A percentile compares a stretch with the other conserved stretches of the same genome.
Conservation (phyloP, 2,797 vertebrate genomes). For the Acrossocheilus wenchowensis region DNA sequence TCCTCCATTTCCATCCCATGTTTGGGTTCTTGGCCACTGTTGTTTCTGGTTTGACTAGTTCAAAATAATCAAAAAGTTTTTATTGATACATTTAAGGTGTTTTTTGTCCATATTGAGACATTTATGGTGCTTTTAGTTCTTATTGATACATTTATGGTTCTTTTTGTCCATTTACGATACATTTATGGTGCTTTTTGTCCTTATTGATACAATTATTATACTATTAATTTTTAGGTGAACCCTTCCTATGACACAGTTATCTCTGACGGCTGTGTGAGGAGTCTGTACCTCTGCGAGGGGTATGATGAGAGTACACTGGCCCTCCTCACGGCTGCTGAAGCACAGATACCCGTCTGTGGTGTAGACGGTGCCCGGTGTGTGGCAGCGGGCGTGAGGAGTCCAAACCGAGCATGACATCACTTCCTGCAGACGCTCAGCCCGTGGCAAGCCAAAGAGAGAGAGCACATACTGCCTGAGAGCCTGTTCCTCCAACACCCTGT, state of each 20-base stretch:
- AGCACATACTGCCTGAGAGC: constrained; percentile 90
- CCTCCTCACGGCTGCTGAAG: constrained; percentile 91
- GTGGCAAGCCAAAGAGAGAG: constrained; percentile 90
- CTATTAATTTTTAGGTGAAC: background rate
- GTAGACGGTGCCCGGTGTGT: constrained; percentile 88
- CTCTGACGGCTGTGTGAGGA: background rate
- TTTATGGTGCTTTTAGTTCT: background rate
- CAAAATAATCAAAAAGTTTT: background rate
- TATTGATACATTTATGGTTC: background rate
- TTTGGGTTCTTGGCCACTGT: background rate
- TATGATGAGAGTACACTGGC: constrained; percentile 86
- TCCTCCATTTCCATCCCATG: background rate
- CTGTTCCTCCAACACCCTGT: constrained; percentile 91
- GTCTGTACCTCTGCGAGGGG: constrained; percentile 89
- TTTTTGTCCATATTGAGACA: background rate
- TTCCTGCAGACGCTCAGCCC: constrained; percentile 82
- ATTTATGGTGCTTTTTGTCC: background rate
- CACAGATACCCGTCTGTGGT: constrained; percentile 90
- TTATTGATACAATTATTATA: background rate
- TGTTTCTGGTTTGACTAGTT: too few species aligned
- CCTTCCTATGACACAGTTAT: background rate
- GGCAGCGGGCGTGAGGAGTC: constrained; percentile 93
- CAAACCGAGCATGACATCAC: constrained; percentile 88
- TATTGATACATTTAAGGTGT: background rate
- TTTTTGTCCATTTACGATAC: background rate